Conservation (phyloP, 2,797 vertebrate species). For the Pseudochaenichthys georgianus region DNA sequence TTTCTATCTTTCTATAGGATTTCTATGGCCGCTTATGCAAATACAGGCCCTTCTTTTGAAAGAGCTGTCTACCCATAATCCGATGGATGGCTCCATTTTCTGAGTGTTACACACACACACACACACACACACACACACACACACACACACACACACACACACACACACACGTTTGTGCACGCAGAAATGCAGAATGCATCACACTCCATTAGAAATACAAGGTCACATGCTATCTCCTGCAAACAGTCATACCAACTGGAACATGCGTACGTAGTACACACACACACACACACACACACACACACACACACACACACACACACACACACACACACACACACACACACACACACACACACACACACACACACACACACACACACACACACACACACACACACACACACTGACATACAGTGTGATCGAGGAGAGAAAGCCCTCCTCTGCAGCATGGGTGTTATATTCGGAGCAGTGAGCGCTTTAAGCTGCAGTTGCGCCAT, state of each 20-base stretch:
- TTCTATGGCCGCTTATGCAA: slow-evolving; percentile 79
- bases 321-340: no score
- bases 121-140: slow-evolving; percentile 19
- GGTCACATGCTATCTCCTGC: slow-evolving; percentile 69
- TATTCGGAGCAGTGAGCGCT: slow-evolving; percentile 66
- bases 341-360: slow-evolving; percentile 9
- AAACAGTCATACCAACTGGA: slow-evolving; percentile 59
- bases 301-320: no score
- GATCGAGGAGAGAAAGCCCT: slow-evolving; percentile 27
- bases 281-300: slow-evolving; percentile 1
- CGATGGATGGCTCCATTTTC: slow-evolving; percentile 83
- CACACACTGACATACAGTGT: slow-evolving; percentile 10
- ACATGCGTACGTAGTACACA: slow-evolving; percentile 29
- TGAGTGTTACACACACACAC: slow-evolving; percentile 41
- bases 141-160: slow-evolving; percentile 25
- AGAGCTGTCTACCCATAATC: slow-evolving; percentile 83
- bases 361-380: no score
- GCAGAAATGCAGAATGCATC: slow-evolving; percentile 29
- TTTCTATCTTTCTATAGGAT: slow-evolving; percentile 56
- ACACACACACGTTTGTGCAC: slow-evolving; percentile 16
- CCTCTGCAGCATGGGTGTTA: slow-evolving; percentile 65
- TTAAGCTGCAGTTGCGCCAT: slow-evolving; percentile 74
- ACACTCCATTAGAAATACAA: slow-evolving; percentile 66
- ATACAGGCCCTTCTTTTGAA: slow-evolving; percentile 75
- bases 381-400: slow-evolving; percentile 8